Evolutionary conservation across 2,113 vertebrate genomes (phyloP), one percentile per base, ranked within the genome.

Genomic region (Thymallus thymallus): DNA sequence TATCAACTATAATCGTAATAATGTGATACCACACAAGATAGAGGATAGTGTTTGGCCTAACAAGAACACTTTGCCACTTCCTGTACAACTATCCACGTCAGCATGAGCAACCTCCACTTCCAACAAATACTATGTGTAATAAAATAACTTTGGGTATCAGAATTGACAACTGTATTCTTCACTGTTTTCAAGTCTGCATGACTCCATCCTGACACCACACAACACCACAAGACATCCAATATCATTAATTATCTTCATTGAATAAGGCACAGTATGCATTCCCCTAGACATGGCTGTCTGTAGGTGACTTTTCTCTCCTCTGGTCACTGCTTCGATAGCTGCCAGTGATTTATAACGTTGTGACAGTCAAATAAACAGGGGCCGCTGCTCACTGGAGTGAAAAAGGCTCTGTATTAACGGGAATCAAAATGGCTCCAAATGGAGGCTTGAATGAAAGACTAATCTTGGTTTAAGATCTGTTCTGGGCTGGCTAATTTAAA

Each of bases 401-500:
- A 89, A 83, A 86, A 83, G 77, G 48, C 80, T 80, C 82, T 71
- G 83, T 77, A 83, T 90, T 88, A 88, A 89, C 89, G 80, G 82
- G 87, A 89, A 85, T 87, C 80, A 86, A 90, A 91, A 86, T 80
- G 76, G 82, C 82, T 80, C 79, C 77, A 83, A 89, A 89, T 78
- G 77, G 85, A 41, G 79, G 69, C 85, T 76, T 85, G 85, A 88
- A 87, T 88, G 80, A 88, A 68, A 87, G 16, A 51, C 82, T 87
- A 90, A 90, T 91, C 90, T 88, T 3, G 74, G 80, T 71, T 76
- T 83, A 76, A 82, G 84, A 90, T 92, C 91, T 89, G 86, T 87
- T 88, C 86, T 63, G 83, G 86, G 80, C 82, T 66, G 80, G 87
- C 89, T 90, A 89, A 90, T 92, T 91, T 91, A 91, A 92, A 90